Conservation (phyloP, 2,797 vertebrate species). For the Chiloscyllium punctatum region DNA sequence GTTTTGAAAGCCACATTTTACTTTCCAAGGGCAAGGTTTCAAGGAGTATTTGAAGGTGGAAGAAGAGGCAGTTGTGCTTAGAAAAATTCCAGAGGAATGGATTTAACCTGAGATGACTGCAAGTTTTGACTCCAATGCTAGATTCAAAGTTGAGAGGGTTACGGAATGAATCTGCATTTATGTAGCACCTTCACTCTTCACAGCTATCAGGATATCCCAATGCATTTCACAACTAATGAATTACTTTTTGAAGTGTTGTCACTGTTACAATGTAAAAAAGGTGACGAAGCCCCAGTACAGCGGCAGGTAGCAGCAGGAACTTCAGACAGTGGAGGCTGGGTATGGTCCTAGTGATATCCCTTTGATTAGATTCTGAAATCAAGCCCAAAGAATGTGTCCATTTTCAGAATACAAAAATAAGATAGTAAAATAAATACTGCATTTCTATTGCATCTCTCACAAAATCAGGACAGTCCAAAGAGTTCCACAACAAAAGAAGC, state of each 20-base stretch:
- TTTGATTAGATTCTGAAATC: no score
- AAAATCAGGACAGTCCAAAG: not conserved
- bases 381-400: not conserved
- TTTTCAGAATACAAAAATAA: not conserved
- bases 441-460: not conserved
- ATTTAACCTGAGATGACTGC: not conserved
- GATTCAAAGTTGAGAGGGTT: not conserved
- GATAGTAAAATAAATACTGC: not conserved
- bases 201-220: not conserved
- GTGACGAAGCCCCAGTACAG: not conserved
- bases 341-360: not conserved
- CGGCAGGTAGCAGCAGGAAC: not conserved
- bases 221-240: not conserved
- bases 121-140: not conserved
- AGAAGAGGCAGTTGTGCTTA: not conserved
- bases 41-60: not conserved
- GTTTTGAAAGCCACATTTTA: not conserved
- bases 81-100: not conserved
- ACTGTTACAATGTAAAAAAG: not conserved
- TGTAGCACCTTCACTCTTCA: not conserved
- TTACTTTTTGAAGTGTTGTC: not conserved
- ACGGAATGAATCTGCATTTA: not conserved
- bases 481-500: not conserved
- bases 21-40: not conserved
- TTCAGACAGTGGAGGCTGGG: not conserved